Conservation (phyloP, 2,797 vertebrate genomes). For the Argyrosomus regius region DNA sequence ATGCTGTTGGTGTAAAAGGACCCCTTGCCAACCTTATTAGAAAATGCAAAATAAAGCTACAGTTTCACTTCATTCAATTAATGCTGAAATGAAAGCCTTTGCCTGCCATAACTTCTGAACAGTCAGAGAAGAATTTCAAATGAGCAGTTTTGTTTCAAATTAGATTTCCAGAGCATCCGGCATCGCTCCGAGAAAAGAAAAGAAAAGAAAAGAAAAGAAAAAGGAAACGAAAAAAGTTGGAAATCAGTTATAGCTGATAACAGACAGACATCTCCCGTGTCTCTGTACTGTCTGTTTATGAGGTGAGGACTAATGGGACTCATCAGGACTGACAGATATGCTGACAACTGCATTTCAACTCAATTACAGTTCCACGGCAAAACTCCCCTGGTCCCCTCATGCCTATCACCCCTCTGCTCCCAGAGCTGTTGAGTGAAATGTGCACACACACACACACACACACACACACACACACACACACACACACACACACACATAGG, state of each 20-base stretch:
- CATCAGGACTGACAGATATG: conserved; percentile 79
- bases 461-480: conserved; percentile 4
- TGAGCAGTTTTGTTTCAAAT: conserved; percentile 37
- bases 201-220: conserved; percentile 12
- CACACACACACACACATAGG: conserved; percentile 18
- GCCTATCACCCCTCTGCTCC: conserved; percentile 72
- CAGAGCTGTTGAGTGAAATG: conserved; percentile 68
- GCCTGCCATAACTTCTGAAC: conserved; percentile 47
- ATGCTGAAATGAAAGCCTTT: conserved; percentile 53
- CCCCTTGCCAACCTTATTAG: conserved; percentile 59
- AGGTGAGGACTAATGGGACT: conserved; percentile 79
- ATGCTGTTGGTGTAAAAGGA: conserved; percentile 73
- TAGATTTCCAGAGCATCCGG: conserved; percentile 42
- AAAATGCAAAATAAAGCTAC: conserved; percentile 65
- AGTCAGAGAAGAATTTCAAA: conserved; percentile 35
- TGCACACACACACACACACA: conserved; percentile 38
- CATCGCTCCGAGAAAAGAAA: neutral
- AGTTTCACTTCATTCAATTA: conserved; percentile 76
- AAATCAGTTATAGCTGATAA: conserved; percentile 65
- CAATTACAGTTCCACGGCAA: conserved; percentile 80
- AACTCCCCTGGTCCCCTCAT: conserved; percentile 71
- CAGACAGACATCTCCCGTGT: conserved; percentile 56
- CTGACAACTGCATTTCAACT: conserved; percentile 83
- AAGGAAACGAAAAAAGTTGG: conserved; percentile 41
- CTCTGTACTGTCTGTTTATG: conserved; percentile 79